Evolutionary conservation across 2,888 invertebrate species (phyloP).

Genomic region (Drosophila aldrichi): DNA sequence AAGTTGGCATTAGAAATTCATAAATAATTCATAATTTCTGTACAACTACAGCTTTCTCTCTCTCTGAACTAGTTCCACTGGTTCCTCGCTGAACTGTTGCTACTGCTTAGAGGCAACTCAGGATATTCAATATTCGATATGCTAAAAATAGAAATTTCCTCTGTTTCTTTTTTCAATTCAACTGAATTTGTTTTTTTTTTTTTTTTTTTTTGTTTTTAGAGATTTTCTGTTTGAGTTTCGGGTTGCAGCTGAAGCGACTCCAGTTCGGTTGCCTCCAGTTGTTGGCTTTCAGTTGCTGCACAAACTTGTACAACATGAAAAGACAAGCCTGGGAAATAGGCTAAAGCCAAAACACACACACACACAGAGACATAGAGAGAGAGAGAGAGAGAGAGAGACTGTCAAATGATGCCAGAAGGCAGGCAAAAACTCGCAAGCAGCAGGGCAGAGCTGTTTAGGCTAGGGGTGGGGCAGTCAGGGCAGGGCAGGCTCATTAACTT

Average conservation of each 20-base stretch:
- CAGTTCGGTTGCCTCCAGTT: slow-evolving; percentile 37
- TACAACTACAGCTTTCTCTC: background rate
- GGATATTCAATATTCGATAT: slow-evolving; percentile 7
- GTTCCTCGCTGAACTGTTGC: background rate
- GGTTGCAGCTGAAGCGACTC: slow-evolving; percentile 17
- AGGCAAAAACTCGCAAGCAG: slow-evolving; percentile 23
- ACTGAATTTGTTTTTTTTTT: background rate
- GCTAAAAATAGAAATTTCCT: background rate
- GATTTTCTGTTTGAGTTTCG: slow-evolving; percentile 58
- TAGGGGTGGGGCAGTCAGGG: background rate
- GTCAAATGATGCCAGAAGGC: slow-evolving; percentile 44
- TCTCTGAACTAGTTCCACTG: background rate
- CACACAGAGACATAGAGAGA: slow-evolving; percentile 10
- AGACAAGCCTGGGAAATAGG: slow-evolving; percentile 62
- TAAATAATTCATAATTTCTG: too few species aligned
- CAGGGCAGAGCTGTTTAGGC: background rate
- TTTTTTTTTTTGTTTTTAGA: slow-evolving; percentile 4
- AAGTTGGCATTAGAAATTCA: background rate
- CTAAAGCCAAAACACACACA: slow-evolving; percentile 38
- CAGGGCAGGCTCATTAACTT: slow-evolving; percentile 68
- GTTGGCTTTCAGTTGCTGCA: slow-evolving; percentile 66
- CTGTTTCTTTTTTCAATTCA: background rate
- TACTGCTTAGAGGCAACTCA: background rate
- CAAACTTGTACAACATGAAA: slow-evolving; percentile 73
- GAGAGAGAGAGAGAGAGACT: slow-evolving; percentile 10